These are phyloP conservation scores for Argya squamiceps DNA, from an alignment of 2,797 vertebrate species.

Conservation along the genomic window DNA sequence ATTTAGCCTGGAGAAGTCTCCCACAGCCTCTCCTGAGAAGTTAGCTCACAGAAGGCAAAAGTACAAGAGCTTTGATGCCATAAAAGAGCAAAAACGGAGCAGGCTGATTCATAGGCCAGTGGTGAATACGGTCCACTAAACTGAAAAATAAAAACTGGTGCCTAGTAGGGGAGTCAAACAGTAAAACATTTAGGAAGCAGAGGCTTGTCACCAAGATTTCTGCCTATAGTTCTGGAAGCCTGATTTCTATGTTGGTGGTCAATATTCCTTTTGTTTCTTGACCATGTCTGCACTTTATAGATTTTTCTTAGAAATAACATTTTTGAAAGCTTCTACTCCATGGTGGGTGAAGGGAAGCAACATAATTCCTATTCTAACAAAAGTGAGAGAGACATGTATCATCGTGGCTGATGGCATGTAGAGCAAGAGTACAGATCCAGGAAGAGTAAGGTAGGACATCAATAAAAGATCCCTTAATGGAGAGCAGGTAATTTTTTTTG, in stretches of 20 bases:
- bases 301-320: not conserved
- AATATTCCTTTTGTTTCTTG: not conserved
- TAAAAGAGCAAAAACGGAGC: not conserved
- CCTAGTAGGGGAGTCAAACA: not conserved
- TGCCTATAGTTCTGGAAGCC: not conserved
- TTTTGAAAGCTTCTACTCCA: not conserved
- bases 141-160: not conserved
- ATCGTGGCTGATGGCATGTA: not conserved
- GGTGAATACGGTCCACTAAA: not conserved
- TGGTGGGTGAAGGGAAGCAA: not conserved
- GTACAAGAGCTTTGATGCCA: not conserved
- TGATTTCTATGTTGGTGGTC: not conserved
- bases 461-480: not conserved
- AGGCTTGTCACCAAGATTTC: not conserved
- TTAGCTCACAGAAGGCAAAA: not conserved
- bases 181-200: not conserved
- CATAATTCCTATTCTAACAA: not conserved
- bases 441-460: not conserved
- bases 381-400: not conserved
- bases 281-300: not conserved
- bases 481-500: not conserved
- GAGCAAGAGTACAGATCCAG: not conserved
- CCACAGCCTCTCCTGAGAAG: not conserved
- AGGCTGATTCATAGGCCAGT: not conserved
- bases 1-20: not conserved